phyloP scores from a whole-genome alignment of 1,140 invertebrate genomes.

The Copidosoma floridanum region DNA sequence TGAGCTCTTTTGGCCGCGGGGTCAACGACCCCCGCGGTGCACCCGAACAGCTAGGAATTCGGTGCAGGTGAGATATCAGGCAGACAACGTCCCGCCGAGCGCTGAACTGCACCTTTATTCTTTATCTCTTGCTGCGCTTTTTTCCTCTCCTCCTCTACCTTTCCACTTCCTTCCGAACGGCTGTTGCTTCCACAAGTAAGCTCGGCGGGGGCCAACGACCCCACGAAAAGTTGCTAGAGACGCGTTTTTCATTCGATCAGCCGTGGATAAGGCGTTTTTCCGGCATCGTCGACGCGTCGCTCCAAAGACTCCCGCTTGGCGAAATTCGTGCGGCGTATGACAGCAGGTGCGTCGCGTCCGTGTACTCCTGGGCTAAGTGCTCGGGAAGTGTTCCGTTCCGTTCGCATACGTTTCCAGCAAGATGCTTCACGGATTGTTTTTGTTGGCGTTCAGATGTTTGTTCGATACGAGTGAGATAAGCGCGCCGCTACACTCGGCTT shows the following conservation, averaged over 20 bases:
- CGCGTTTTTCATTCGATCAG: constrained; percentile 9
- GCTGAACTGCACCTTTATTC: constrained; percentile 17
- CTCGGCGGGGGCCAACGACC: constrained; percentile 41
- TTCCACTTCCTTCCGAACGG: constrained; percentile 9
- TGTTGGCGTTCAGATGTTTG: no score
- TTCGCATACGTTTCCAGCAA: no score
- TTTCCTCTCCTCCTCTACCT: neutral
- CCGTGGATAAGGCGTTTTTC: constrained; percentile 20
- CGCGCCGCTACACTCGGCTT: no score
- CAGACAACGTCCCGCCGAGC: constrained; percentile 37
- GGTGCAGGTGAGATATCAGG: constrained; percentile 54
- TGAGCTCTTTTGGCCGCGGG: no score
- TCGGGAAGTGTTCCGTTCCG: no score
- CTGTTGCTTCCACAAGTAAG: no score
- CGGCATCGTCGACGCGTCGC: constrained; percentile 30
- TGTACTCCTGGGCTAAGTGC: no score
- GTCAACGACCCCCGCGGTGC: constrained; percentile 39
- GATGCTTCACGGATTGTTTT: no score
- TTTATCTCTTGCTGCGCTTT: neutral
- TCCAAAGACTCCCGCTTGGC: no score
- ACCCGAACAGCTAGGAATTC: constrained; percentile 50
- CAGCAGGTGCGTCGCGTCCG: no score
- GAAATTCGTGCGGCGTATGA: no score
- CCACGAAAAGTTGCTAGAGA: neutral
- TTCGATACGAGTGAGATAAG: no score